Evolutionary conservation across 37 sponge, comb jelly and placozoan genomes (phyloP), one percentile per base, ranked within the genome.

Genomic region (Chondrosia reniformis): DNA sequence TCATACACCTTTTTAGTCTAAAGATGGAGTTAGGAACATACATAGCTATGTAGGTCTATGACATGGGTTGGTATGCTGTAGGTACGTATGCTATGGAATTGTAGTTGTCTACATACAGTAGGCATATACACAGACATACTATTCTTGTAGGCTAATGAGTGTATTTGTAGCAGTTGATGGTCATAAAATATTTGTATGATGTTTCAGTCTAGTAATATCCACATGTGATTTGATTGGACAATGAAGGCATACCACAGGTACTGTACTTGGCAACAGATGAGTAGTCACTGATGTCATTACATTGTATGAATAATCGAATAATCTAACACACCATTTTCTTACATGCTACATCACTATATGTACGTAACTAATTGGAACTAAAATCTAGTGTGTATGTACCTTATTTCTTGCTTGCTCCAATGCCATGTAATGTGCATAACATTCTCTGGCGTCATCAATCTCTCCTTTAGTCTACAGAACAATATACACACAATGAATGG

Each of bases 1-100:
- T 69, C 43, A 25, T 69, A 69, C 41, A n/a, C n/a, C 72, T 69
- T 69, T 44, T 40, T 69, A 25, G 72, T 34, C 72, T 69, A 44
- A 0, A 30, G 36, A 49, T 19, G 15, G 10, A 49, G 10, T 49
- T 49, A 15, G 15, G 66, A 19, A 64, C 31, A 49, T 49, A 49
- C 52, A 15, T 49, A 49, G 15, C 15, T 15, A 49, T 49, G 52
- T 15, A 49, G 52, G 10, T 15, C 10, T 15, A 49, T 10, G 15
- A 49, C 52, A 10, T 49, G 52, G 15, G 15, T 10, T 49, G 10
- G 15, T 19, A 49, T 15, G 10, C 52, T 15, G 15, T 49, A 49
- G 15, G 52, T 49, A 49, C 52, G 52, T 49, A 49, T 15, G 52
- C 15, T 15, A 49, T 49, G 10, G 52, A 19, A 19, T 49, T 49